These are phyloP conservation scores for Catostomus latipinnis DNA, from an alignment of 2,797 vertebrate genomes.

Conservation along the genomic window DNA sequence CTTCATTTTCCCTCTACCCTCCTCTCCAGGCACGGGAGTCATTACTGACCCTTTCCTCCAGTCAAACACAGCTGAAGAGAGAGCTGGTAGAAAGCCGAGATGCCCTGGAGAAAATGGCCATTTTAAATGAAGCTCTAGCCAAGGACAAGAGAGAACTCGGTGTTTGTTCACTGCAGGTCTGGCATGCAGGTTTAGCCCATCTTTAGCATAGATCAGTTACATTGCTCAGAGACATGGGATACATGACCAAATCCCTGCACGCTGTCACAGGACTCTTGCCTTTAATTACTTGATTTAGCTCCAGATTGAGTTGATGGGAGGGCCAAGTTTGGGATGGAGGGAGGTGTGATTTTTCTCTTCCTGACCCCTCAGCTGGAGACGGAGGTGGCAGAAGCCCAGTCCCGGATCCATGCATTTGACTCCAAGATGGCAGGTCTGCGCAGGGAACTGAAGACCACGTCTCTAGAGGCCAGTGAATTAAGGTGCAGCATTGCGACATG, in stretches of 20 bases:
- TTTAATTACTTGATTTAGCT: conserved; percentile 41
- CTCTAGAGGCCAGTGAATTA: conserved; percentile 69
- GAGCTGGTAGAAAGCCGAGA: conserved; percentile 75
- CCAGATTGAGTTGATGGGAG: conserved; percentile 22
- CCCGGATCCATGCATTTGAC: conserved; percentile 70
- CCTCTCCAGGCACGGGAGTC: conserved; percentile 76
- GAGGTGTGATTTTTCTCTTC: conserved; percentile 38
- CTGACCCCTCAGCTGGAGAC: conserved; percentile 74
- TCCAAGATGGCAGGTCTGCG: conserved; percentile 74
- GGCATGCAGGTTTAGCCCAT: conserved; percentile 37
- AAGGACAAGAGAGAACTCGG: conserved; percentile 84
- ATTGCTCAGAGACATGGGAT: conserved; percentile 27
- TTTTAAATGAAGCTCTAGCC: conserved; percentile 81
- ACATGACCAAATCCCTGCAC: conserved; percentile 29
- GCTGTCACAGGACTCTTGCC: conserved; percentile 34
- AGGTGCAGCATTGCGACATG: conserved; percentile 56
- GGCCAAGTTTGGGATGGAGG: conserved; percentile 30
- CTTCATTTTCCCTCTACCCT: background rate
- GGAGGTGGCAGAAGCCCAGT: conserved; percentile 69
- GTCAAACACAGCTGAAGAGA: conserved; percentile 73
- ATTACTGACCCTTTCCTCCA: conserved; percentile 71
- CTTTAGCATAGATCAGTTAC: conserved; percentile 32
- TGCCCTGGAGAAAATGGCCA: conserved; percentile 78
- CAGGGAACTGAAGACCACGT: conserved; percentile 69
- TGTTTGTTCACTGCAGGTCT: conserved; percentile 82